These are phyloP conservation scores for Xerus inauris DNA, from an alignment of 2,113 vertebrate species.

Conservation along the genomic window DNA sequence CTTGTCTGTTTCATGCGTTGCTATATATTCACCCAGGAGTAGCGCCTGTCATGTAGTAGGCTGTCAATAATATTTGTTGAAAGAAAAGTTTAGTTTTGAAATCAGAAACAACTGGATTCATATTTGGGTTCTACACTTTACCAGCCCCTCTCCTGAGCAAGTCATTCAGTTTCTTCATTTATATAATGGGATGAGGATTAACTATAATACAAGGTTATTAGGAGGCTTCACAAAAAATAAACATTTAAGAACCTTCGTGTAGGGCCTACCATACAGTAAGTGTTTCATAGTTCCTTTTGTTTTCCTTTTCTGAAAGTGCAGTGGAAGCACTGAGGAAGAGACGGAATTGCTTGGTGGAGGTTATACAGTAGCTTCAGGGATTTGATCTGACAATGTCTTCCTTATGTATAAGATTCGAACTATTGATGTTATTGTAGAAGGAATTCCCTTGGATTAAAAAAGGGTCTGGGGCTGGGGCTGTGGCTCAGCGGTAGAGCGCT, in stretches of 20 bases:
- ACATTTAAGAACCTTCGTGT: slow-evolving; percentile 21
- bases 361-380: neutral
- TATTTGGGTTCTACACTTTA: neutral
- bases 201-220: neutral
- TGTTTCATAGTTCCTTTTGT: slow-evolving; percentile 29
- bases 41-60: neutral
- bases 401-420: slow-evolving; percentile 6
- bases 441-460: neutral
- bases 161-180: slow-evolving; percentile 52
- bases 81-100: slow-evolving; percentile 54
- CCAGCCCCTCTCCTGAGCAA: neutral
- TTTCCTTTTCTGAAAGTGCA: slow-evolving; percentile 23
- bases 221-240: neutral
- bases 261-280: neutral
- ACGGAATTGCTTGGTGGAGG: neutral
- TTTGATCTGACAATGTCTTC: slow-evolving; percentile 30
- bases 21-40: neutral
- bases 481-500: too few relatives aligned
- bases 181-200: slow-evolving; percentile 42
- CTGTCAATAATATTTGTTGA: slow-evolving; percentile 41
- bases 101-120: neutral
- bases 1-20: slow-evolving; percentile 10
- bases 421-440: neutral
- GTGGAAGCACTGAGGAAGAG: neutral
- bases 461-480: neutral